Evolutionary conservation across 1,140 invertebrate species (phyloP).

Genomic region (Sycophaga agraensis): DNA sequence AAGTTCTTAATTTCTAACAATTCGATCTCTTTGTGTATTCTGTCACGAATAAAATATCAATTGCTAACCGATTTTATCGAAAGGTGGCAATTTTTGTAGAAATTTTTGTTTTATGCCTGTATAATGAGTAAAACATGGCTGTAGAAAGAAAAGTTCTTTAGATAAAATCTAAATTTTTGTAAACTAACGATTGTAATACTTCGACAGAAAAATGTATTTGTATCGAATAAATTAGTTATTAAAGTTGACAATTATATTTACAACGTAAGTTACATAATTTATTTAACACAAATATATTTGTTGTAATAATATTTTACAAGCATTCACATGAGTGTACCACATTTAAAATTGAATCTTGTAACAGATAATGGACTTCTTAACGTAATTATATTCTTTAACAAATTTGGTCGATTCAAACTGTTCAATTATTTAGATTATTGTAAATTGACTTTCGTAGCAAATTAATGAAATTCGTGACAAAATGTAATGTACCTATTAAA

Average conservation of each 20-base stretch:
- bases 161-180: neutral
- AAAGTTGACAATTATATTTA: slow-evolving; percentile 1
- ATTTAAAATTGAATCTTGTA: neutral
- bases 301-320: neutral
- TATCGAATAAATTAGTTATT: slow-evolving; percentile 5
- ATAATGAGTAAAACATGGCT: no score
- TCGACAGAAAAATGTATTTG: neutral
- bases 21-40: slow-evolving; percentile 9
- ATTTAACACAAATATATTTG: neutral
- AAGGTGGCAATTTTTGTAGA: neutral
- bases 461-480: slow-evolving; percentile 13
- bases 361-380: no score
- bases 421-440: neutral
- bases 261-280: neutral
- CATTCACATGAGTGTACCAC: no score
- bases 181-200: neutral
- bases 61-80: slow-evolving; percentile 4
- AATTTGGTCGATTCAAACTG: neutral
- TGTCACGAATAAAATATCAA: slow-evolving; percentile 7
- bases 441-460: slow-evolving; percentile 14
- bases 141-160: no score
- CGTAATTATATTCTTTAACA: neutral
- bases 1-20: slow-evolving; percentile 1
- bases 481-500: slow-evolving; percentile 6
- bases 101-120: neutral